Conservation (phyloP, 2,888 invertebrate genomes). For the Aphidoletes aphidimyza region DNA sequence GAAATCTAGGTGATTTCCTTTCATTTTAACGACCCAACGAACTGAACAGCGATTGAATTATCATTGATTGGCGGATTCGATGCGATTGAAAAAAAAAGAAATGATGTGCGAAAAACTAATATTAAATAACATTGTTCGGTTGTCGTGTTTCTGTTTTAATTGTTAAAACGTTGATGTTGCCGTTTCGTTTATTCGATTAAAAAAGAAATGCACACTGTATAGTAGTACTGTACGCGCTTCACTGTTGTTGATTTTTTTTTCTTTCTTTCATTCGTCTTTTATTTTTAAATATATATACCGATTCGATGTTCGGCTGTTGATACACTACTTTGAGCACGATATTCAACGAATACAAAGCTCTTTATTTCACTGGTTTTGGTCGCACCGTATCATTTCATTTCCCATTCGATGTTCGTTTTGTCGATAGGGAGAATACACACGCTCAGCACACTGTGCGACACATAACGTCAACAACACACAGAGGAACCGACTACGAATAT, state of each 20-base stretch:
- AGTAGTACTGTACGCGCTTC: background rate
- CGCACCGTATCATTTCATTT: background rate
- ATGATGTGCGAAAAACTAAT: conserved; percentile 29
- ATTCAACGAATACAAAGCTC: background rate
- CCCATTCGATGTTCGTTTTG: background rate
- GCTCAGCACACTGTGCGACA: background rate
- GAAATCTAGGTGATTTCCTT: background rate
- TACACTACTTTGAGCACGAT: background rate
- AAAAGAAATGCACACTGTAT: background rate
- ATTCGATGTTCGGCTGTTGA: conserved; percentile 47
- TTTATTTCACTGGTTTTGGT: background rate
- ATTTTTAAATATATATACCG: conserved; percentile 19
- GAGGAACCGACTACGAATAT: background rate
- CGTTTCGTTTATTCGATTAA: background rate
- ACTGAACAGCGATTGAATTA: background rate
- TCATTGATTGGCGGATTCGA: background rate
- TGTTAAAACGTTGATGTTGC: background rate
- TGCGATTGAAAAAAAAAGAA: background rate
- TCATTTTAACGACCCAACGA: background rate
- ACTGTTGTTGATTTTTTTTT: background rate
- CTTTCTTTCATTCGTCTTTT: too few relatives aligned
- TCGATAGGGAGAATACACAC: background rate
- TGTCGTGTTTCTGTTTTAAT: too few relatives aligned
- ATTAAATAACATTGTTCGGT: conserved; percentile 36
- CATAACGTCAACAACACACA: too few relatives aligned